A percentile compares a stretch with the other conserved stretches of the same genome.
Conservation (phyloP, 2,113 vertebrate genomes). For the Stegastes partitus region DNA sequence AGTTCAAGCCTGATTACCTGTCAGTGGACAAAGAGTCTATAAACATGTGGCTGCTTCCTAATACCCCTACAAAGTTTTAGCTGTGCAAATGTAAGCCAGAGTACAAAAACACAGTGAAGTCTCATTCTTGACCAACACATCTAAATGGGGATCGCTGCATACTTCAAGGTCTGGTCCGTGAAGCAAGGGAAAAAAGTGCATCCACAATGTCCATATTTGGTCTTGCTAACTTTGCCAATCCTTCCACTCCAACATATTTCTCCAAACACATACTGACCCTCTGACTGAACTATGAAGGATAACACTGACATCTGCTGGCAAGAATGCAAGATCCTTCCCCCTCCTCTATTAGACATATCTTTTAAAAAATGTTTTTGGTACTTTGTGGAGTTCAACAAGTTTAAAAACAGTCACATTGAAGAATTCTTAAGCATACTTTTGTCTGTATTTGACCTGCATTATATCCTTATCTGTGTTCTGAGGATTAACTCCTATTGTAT, state of each 20-base stretch:
- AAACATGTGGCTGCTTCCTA: background rate
- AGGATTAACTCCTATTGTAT: background rate
- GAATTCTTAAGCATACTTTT: too few species aligned
- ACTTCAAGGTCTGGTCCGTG: constrained; percentile 62
- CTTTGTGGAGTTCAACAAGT: background rate
- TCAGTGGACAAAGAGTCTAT: background rate
- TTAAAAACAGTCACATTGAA: background rate
- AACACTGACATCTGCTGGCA: constrained; percentile 82
- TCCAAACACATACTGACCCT: constrained; percentile 50
- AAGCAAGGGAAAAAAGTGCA: constrained; percentile 53
- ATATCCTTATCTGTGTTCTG: too few species aligned
- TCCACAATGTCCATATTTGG: constrained; percentile 84
- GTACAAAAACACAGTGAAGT: constrained; percentile 18
- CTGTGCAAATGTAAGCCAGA: background rate
- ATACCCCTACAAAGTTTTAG: background rate
- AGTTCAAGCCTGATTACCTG: background rate
- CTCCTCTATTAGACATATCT: too few species aligned
- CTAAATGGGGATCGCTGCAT: constrained; percentile 61
- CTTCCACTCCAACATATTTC: constrained; percentile 53
- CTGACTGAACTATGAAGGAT: constrained; percentile 34
- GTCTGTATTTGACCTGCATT: too few species aligned
- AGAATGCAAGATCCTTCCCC: constrained; percentile 60
- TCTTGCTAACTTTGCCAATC: constrained; percentile 58
- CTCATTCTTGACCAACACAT: constrained; percentile 34
- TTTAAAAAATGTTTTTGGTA: background rate